These are phyloP conservation scores for Anolis sagrei DNA, from an alignment of 2,113 vertebrate genomes.

Conservation along the genomic window DNA sequence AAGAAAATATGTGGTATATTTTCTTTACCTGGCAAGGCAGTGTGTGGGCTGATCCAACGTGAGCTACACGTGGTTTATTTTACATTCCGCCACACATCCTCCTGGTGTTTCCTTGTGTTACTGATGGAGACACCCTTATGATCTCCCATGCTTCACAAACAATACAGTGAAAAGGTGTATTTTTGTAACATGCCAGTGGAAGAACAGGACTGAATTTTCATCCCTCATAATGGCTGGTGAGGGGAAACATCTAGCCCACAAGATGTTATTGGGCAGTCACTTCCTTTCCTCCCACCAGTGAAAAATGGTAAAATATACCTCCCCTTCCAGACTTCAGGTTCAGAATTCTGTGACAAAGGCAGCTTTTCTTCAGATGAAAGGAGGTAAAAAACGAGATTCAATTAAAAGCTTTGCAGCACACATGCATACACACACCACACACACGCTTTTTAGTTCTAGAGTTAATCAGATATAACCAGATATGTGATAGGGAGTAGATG, in stretches of 20 bases:
- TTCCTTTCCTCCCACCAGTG: too few species aligned
- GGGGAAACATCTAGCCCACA: too few species aligned
- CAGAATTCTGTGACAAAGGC: neutral
- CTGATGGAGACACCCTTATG: neutral
- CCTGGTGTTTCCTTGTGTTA: neutral
- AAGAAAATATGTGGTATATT: too few species aligned
- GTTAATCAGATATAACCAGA: constrained; percentile 2
- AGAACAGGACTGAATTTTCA: neutral
- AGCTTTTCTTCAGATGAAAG: constrained; percentile 15
- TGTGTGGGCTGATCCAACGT: too few species aligned
- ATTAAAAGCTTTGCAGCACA: neutral
- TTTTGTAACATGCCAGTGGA: neutral
- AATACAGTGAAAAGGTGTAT: neutral
- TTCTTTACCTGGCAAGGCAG: too few species aligned
- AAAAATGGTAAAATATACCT: neutral
- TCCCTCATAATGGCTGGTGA: too few species aligned
- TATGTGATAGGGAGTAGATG: neutral
- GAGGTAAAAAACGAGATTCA: neutral
- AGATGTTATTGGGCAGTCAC: too few species aligned
- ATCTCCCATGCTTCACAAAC: neutral
- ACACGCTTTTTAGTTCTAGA: fast-evolving
- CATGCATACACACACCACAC: neutral
- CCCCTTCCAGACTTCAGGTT: neutral
- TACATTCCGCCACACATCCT: too few species aligned
- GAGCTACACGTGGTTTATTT: too few species aligned